phyloP scores from a whole-genome alignment of 2,888 invertebrate genomes.

The Sabellastarte sp. region DNA sequence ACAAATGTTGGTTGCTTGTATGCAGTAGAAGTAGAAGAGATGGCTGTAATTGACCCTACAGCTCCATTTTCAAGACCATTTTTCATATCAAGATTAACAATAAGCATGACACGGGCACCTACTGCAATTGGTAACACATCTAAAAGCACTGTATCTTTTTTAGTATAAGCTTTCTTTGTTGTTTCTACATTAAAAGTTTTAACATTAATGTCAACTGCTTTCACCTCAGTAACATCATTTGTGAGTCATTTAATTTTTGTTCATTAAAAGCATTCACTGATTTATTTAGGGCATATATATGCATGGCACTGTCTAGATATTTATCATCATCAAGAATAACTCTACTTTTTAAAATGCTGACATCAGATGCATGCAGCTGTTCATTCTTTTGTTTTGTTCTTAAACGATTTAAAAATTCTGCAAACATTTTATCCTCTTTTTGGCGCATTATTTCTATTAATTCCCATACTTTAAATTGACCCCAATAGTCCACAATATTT shows the following conservation, averaged over 20 bases:
- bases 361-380: too few species aligned
- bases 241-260: neutral
- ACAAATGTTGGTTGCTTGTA: neutral
- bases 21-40: neutral
- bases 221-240: too few species aligned
- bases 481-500: neutral
- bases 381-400: neutral
- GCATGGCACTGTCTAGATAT: neutral
- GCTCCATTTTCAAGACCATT: neutral
- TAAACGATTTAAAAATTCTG: neutral
- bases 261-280: neutral
- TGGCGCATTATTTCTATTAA: neutral
- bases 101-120: constrained; percentile 1
- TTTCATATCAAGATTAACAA: neutral
- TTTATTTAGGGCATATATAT: neutral
- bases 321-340: too few species aligned
- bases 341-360: too few species aligned
- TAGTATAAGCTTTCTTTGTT: too few species aligned
- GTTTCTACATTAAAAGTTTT: too few species aligned
- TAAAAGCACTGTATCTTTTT: too few species aligned
- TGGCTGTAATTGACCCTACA: neutral
- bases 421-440: neutral
- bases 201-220: neutral
- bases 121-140: neutral
- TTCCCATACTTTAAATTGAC: neutral